Evolutionary conservation across 2,113 vertebrate species (phyloP), one percentile per base, ranked within the genome.

Genomic region (Platichthys flesus): DNA sequence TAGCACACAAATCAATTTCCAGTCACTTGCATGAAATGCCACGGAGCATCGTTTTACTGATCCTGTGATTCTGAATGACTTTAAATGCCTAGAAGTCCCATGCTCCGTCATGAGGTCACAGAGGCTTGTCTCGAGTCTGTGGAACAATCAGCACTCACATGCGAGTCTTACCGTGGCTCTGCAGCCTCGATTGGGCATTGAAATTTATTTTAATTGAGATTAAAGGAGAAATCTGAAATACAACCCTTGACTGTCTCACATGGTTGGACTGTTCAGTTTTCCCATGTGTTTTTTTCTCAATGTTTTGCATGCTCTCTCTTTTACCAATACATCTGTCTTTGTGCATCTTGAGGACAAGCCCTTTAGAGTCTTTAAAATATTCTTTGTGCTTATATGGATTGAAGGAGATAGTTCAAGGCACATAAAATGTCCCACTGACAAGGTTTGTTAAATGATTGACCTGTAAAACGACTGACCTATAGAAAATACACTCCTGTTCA

Each of bases 1-100:
- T 3, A 23, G 40, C 40, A 24, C 20, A 23, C 18, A 62, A 79
- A 84, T 79, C 51, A 35, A 61, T 79, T 71, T 14, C 0, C 14
- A 47, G 49, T 13, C 2, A 35, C 15, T 4, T 51, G 3, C 14
- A 52, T 51, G 2, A 28, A 42, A 58, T 63, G 57, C 2, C 18
- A 55, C 2, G n/a, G 12, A 60, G 37, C 59, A 75, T 15, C 61
- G 42, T 61, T 56, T 71, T 20, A 70, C 52, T 67, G 55, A 57
- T 75, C 55, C 21, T 66, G 60, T 83, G 31, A 31, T 31, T 31
- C 31, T 31, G 31, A 7, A 31, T 2, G 3, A 51, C 6, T 23
- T 51, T 3, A 21, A 67, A 55, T 49, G 56, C 51, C 13, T 35
- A 21, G 8, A 57, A 45, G 20, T 62, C 61, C 3, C 16, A 58